Percentiles rank a stretch among this genome's conserved stretches.
These are phyloP conservation scores for Nemurella pictetii DNA, from an alignment of 2,888 invertebrate species.

Conservation along the genomic window DNA sequence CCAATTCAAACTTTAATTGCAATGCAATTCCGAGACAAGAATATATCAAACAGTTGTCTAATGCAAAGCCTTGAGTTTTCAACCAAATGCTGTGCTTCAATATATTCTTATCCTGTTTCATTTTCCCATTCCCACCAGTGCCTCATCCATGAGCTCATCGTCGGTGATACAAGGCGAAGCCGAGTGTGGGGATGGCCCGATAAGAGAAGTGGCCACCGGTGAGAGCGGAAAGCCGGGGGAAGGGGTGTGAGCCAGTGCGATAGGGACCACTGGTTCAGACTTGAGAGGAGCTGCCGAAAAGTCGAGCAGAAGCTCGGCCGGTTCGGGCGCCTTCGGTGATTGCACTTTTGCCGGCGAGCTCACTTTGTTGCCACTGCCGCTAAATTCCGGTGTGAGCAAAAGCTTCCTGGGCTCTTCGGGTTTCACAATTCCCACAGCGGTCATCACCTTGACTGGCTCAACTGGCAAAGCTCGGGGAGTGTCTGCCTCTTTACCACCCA, in stretches of 20 bases:
- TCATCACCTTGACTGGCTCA: neutral
- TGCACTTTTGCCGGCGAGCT: neutral
- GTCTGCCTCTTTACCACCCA: neutral
- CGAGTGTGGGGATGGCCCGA: constrained; percentile 67
- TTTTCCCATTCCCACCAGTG: constrained; percentile 77
- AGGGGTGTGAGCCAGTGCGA: constrained; percentile 50
- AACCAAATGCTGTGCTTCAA: constrained; percentile 1
- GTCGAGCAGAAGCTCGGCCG: constrained; percentile 67
- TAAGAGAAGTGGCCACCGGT: constrained; percentile 56
- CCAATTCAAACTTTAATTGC: neutral
- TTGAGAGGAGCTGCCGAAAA: constrained; percentile 65
- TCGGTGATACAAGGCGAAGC: constrained; percentile 78
- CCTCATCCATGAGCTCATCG: constrained; percentile 89
- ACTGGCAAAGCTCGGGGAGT: neutral
- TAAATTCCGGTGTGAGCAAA: constrained; percentile 11
- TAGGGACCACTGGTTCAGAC: constrained; percentile 49
- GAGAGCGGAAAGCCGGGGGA: constrained; percentile 63
- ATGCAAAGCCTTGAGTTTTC: neutral
- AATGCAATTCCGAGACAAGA: neutral
- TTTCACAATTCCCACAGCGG: neutral
- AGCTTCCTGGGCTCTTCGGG: constrained; percentile 23
- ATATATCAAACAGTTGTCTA: neutral
- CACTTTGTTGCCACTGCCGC: neutral
- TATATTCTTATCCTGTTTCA: constrained; percentile 48
- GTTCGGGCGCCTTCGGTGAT: constrained; percentile 50